Evolutionary conservation across 2,113 vertebrate genomes (phyloP), one percentile per base, ranked within the genome.

Genomic region (Platysteira castanea): DNA sequence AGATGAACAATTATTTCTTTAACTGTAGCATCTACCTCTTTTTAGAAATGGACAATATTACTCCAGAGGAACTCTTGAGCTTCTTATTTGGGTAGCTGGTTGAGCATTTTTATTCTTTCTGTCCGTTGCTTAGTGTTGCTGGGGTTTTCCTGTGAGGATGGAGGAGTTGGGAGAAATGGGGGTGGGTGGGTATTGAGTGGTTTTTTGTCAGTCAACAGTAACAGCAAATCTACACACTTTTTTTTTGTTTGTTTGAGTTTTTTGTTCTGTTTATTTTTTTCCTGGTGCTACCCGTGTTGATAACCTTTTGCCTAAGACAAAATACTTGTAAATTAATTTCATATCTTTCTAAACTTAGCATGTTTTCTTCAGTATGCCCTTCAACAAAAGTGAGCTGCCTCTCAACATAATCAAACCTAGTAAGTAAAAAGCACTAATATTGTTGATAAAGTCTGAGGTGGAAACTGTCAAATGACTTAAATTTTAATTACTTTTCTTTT

Each of bases 161-260:
- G 9, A 89, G n/a, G 20, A 75, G 4, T 22, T 56, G 13, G 35
- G 22, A 76, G 30, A 39, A 75, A 21, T 6, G 8, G 4, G 5
- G 3, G 13, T 30, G 6, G 5, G 22, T 23, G 6, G 1, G 1
- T 70, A 15, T 23, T 42, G 46, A 5, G 0, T 7, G 1, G 0
- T 37, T 44, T 75, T 69, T 44, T 11, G 11, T 59, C 35, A 39
- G 0, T 59, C 23, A 76, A 60, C 3, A 28, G 4, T 33, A 60
- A 24, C n/a, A 69, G 37, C 7, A 89, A 71, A 41, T 41, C 19
- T 31, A 27, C 7, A 52, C 7, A 19, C 3, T 57, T 31, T 57
- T n/a, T 31, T 35, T 44, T 56, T 6, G 10, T 26, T 67, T 33
- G 4, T n/a, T 67, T 4, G 3, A 7, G 0, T 4, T 46, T 60